Evolutionary conservation across 2,113 vertebrate species (phyloP).

Genomic region (Spheniscus mendiculus): DNA sequence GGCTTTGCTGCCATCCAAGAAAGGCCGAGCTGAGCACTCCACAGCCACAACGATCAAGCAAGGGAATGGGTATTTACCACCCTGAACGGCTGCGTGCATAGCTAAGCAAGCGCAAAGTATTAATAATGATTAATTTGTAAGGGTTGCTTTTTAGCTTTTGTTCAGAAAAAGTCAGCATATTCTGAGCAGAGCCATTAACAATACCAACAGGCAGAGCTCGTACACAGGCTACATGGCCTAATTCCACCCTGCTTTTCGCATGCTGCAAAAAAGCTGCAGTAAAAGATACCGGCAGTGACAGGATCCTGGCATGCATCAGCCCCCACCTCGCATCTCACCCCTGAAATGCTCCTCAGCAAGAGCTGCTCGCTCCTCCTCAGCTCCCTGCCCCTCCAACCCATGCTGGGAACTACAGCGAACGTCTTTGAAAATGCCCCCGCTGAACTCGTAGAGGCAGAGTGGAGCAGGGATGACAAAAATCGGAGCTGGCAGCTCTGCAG

Average conservation of each 20-base stretch:
- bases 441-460: background rate
- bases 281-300: background rate
- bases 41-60: background rate
- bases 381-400: background rate
- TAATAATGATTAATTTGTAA: slow-evolving; percentile 35
- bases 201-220: background rate
- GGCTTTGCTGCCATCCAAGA: background rate
- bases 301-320: background rate
- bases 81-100: background rate
- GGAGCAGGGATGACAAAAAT: background rate
- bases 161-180: slow-evolving; percentile 34
- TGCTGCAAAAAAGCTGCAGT: slow-evolving; percentile 13
- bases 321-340: background rate
- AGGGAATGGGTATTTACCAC: background rate
- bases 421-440: background rate
- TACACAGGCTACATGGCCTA: slow-evolving; percentile 36
- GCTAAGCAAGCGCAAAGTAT: background rate
- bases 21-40: background rate
- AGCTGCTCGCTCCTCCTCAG: background rate
- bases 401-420: background rate
- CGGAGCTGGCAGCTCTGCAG: slow-evolving; percentile 33
- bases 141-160: slow-evolving; percentile 10
- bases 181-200: slow-evolving; percentile 9
- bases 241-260: slow-evolving; percentile 37
- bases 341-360: background rate